Conservation (phyloP, 2,888 invertebrate genomes). For the Pristionchus mayeri region DNA sequence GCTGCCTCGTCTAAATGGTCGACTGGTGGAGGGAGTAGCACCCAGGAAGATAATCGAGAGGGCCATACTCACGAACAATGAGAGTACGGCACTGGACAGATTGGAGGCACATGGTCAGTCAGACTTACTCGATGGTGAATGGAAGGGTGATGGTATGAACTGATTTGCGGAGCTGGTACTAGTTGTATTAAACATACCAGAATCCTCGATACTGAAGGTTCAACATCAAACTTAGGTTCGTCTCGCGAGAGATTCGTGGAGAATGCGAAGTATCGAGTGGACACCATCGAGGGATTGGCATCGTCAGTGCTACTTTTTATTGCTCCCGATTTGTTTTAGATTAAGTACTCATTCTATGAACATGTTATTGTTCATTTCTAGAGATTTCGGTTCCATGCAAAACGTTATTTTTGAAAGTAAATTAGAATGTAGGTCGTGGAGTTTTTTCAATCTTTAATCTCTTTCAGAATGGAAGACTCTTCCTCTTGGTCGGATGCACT, state of each 20-base stretch:
- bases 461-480: slow-evolving; percentile 59
- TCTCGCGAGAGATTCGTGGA: slow-evolving; percentile 63
- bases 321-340: neutral
- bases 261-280: slow-evolving; percentile 62
- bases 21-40: slow-evolving; percentile 11
- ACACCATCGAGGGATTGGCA: slow-evolving; percentile 64
- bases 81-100: slow-evolving; percentile 57
- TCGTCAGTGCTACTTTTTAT: slow-evolving; percentile 55
- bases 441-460: neutral
- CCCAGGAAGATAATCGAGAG: slow-evolving; percentile 31
- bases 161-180: too few species aligned
- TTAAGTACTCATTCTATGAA: too few species aligned
- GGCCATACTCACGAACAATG: slow-evolving; percentile 44
- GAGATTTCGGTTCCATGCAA: neutral
- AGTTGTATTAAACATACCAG: too few species aligned
- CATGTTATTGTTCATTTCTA: neutral
- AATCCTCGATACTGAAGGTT: neutral
- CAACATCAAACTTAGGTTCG: too few species aligned
- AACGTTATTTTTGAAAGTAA: too few species aligned
- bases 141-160: too few species aligned
- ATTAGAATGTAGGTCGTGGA: too few species aligned
- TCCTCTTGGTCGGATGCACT: slow-evolving; percentile 60
- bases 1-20: neutral
- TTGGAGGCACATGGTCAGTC: slow-evolving; percentile 56
- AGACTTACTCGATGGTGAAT: neutral